phyloP scores from a whole-genome alignment of 2,113 vertebrate genomes.

The cattle (Bos taurus) region DNA sequence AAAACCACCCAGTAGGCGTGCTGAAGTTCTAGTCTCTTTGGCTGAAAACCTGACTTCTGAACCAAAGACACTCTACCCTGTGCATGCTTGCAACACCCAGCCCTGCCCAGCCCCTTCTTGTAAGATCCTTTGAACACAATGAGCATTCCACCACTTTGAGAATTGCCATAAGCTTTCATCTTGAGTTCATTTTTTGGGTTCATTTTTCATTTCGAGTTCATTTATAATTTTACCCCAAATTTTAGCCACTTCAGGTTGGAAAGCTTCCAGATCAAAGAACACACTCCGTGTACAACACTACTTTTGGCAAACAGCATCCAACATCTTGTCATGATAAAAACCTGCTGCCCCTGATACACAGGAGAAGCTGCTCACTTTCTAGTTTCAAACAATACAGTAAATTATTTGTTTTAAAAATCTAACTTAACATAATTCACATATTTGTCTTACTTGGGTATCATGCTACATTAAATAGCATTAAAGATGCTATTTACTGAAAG shows the following conservation, averaged over 20 bases:
- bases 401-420: neutral
- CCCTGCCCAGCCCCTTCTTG: fast-evolving
- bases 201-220: neutral
- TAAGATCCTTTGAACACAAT: neutral
- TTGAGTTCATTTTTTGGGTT: neutral
- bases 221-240: neutral
- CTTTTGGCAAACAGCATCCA: neutral
- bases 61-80: fast-evolving
- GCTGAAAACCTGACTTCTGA: neutral
- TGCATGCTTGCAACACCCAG: fast-evolving
- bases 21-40: neutral
- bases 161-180: neutral
- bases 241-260: neutral
- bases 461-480: neutral
- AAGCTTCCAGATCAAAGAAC: neutral
- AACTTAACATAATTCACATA: neutral
- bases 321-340: neutral
- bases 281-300: neutral
- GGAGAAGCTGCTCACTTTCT: neutral
- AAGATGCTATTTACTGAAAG: neutral
- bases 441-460: neutral
- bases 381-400: neutral
- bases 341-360: neutral
- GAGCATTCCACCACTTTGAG: neutral
- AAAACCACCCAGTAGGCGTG: neutral